Evolutionary conservation across 2,113 vertebrate species (phyloP).

Genomic region (Microtus oregoni): DNA sequence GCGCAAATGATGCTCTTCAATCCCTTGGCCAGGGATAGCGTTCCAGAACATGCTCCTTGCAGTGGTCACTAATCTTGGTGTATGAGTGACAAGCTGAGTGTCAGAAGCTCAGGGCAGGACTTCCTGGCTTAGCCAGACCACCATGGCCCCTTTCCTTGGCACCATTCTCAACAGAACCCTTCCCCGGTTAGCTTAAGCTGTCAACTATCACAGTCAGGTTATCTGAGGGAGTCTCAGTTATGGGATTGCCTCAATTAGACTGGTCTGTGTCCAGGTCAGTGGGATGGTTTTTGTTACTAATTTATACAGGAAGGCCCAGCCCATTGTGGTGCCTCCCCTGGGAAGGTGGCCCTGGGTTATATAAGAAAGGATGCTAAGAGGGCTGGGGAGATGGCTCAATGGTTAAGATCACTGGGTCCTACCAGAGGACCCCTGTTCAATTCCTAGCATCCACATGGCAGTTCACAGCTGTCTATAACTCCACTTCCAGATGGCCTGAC

Average conservation of each 20-base stretch:
- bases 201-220: not conserved
- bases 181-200: not conserved
- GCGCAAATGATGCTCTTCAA: not conserved
- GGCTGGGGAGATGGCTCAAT: no score
- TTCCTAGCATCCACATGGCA: no score
- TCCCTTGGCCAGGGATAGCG: not conserved
- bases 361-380: not conserved
- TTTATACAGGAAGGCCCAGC: not conserved
- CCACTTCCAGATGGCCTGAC: no score
- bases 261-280: not conserved
- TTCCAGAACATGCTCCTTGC: not conserved
- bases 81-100: not conserved
- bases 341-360: not conserved
- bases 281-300: not conserved
- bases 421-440: no score
- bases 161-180: not conserved
- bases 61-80: not conserved
- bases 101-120: not conserved
- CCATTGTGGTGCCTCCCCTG: not conserved
- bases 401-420: no score
- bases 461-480: no score
- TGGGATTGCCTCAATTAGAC: not conserved
- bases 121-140: not conserved
- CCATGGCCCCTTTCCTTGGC: not conserved
- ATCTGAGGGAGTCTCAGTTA: not conserved